Evolutionary conservation across 2,797 vertebrate genomes (phyloP).

Genomic region (Tympanoctomys barrerae): DNA sequence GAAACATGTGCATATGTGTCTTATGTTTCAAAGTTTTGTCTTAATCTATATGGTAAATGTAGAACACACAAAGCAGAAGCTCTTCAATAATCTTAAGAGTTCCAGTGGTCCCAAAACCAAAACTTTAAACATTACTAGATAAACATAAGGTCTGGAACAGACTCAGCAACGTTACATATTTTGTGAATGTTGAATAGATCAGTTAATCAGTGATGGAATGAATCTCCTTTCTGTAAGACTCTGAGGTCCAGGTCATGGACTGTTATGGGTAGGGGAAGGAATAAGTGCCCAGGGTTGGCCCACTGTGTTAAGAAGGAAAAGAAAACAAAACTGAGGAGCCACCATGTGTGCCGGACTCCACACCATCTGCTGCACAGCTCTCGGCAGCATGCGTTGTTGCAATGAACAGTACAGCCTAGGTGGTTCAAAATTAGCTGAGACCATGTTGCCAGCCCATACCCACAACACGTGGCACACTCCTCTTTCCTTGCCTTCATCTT

Average conservation of each 20-base stretch:
- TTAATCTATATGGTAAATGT: constrained; percentile 41
- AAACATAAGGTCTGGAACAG: neutral
- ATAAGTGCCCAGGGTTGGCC: neutral
- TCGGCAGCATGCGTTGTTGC: neutral
- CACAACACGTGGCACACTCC: neutral
- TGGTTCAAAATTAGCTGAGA: neutral
- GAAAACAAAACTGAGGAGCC: neutral
- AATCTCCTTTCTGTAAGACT: neutral
- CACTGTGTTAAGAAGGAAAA: neutral
- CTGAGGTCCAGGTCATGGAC: neutral
- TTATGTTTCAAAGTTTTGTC: neutral
- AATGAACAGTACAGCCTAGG: neutral
- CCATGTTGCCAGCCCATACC: neutral
- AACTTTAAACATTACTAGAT: neutral
- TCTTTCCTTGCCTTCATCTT: neutral
- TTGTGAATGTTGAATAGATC: neutral
- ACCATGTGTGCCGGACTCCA: neutral
- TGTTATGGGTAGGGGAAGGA: neutral
- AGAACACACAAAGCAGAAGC: constrained; percentile 23
- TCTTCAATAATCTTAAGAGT: constrained; percentile 22
- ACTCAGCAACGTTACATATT: neutral
- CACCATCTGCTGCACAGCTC: neutral
- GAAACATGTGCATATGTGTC: neutral
- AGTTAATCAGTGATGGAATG: neutral
- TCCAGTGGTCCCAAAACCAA: neutral